Conservation (phyloP, 2,113 vertebrate genomes). For the Mobula hypostoma region DNA sequence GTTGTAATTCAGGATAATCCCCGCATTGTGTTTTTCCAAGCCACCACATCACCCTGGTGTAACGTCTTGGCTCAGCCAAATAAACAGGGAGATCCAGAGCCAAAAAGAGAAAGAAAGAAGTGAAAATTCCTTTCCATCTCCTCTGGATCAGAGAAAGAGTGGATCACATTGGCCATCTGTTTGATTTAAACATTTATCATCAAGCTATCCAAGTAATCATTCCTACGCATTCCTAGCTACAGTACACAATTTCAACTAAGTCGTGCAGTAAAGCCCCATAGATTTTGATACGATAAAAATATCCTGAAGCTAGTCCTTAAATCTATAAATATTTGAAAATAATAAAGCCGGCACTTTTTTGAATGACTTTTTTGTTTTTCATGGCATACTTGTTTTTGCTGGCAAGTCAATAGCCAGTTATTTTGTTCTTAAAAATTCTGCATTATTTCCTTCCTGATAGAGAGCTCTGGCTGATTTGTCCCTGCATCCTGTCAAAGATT, state of each 20-base stretch:
- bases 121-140: not conserved
- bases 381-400: not conserved
- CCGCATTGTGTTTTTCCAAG: too few species aligned
- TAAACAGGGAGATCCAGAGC: not conserved
- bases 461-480: not conserved
- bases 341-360: not conserved
- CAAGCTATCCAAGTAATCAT: not conserved
- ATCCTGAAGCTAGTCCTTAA: not conserved
- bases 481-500: not conserved
- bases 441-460: slow-evolving; percentile 4
- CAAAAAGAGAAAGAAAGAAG: not conserved
- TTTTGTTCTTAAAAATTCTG: slow-evolving; percentile 6
- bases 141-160: not conserved
- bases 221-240: not conserved
- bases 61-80: not conserved
- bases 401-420: not conserved
- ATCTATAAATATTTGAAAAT: not conserved
- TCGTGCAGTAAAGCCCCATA: not conserved
- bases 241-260: slow-evolving; percentile 1
- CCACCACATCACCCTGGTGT: not conserved
- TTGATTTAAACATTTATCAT: not conserved
- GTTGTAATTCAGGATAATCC: not conserved
- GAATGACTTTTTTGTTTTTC: slow-evolving; percentile 25
- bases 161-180: not conserved
- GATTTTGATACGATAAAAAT: not conserved